phyloP scores from a whole-genome alignment of 2,797 vertebrate genomes.

The Coilia nasus region DNA sequence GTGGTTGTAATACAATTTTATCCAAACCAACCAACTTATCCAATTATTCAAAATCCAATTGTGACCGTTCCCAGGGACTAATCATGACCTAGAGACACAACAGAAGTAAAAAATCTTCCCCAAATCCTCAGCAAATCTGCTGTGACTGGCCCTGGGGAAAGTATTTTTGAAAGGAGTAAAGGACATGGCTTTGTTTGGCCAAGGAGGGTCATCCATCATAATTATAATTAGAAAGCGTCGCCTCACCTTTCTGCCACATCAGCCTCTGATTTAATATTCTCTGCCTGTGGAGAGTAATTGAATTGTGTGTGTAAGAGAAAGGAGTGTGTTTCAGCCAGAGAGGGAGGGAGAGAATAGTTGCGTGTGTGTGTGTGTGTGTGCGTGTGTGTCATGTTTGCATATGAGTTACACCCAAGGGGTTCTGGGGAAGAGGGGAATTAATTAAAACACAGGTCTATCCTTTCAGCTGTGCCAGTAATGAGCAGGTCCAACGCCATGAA shows the following conservation, averaged over 20 bases:
- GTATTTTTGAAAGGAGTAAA: constrained; percentile 41
- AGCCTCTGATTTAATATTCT: constrained; percentile 63
- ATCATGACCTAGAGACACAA: constrained; percentile 7
- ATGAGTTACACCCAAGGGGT: constrained; percentile 43
- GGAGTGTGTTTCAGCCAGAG: constrained; percentile 27
- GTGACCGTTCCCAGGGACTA: background rate
- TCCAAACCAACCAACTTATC: constrained; percentile 11
- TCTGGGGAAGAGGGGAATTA: constrained; percentile 45
- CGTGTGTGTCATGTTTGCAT: constrained; percentile 1
- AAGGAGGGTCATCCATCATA: constrained; percentile 61
- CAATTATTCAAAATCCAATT: constrained; percentile 17
- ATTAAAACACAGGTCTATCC: constrained; percentile 47
- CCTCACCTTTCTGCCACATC: constrained; percentile 63
- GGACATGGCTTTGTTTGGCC: constrained; percentile 55
- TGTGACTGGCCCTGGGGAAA: constrained; percentile 11
- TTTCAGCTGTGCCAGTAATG: constrained; percentile 44
- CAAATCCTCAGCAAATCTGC: constrained; percentile 24
- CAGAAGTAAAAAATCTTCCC: background rate
- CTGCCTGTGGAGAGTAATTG: constrained; percentile 60
- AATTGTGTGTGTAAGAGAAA: constrained; percentile 58
- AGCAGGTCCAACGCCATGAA: constrained; percentile 29
- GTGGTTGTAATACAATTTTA: constrained; percentile 16
- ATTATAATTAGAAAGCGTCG: constrained; percentile 64
- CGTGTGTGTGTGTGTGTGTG: constrained; percentile 30
- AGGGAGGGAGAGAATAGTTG: constrained; percentile 12